phyloP scores from a whole-genome alignment of 2,888 invertebrate species.

The Drymonia ruficornis region DNA sequence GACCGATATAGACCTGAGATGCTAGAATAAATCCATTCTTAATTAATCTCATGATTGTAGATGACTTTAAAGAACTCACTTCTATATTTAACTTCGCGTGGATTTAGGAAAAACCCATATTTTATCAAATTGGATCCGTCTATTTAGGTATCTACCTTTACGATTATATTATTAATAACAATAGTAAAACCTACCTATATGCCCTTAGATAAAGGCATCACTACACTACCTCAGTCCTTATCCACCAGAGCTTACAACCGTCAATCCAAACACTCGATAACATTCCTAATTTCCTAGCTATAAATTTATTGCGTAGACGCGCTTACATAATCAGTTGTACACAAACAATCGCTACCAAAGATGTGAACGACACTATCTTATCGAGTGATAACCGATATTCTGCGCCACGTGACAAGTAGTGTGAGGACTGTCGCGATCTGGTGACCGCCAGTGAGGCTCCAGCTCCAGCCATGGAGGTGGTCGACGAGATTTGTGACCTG shows the following conservation, averaged over 20 bases:
- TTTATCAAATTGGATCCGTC: no score
- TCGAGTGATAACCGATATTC: slow-evolving; percentile 16
- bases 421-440: slow-evolving; percentile 14
- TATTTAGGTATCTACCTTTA: no score
- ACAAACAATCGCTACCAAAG: slow-evolving; percentile 3
- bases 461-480: slow-evolving; percentile 49
- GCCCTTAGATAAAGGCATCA: background rate
- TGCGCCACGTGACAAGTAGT: slow-evolving; percentile 5
- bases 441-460: slow-evolving; percentile 4
- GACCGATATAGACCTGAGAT: no score
- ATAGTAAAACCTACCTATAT: no score
- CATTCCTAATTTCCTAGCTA: no score
- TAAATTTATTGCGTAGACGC: background rate
- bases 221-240: background rate
- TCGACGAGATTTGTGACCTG: slow-evolving; percentile 85
- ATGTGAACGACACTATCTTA: slow-evolving; percentile 23
- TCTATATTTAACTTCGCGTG: no score
- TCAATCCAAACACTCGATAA: no score
- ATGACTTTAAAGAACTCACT: no score
- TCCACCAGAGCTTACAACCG: background rate
- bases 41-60: no score
- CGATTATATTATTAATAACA: no score
- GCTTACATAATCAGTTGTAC: slow-evolving; percentile 1
- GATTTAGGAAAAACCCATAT: no score
- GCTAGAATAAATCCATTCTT: no score